These are phyloP conservation scores for Rhopalosiphum padi DNA, from an alignment of 1,140 invertebrate species.

Conservation along the genomic window DNA sequence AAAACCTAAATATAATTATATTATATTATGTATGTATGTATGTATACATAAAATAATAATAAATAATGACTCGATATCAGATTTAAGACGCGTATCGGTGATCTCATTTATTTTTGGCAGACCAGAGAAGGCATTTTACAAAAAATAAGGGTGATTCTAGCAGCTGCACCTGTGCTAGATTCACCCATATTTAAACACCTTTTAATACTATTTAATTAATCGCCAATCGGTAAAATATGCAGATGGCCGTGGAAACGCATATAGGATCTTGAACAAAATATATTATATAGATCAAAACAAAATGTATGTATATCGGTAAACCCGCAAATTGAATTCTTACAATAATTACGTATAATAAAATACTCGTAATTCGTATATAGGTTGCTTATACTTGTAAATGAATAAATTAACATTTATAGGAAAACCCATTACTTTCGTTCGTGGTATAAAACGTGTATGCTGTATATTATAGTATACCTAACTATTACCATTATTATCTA, in stretches of 20 bases:
- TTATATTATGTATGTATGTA: too few species aligned
- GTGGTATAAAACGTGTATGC: background rate
- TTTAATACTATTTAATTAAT: background rate
- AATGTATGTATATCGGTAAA: background rate
- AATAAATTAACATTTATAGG: background rate
- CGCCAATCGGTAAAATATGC: background rate
- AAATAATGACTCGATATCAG: background rate
- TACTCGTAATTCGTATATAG: background rate
- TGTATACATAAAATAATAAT: background rate
- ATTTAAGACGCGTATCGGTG: background rate
- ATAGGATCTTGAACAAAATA: background rate
- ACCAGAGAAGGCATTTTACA: background rate
- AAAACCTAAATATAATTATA: background rate
- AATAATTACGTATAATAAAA: background rate
- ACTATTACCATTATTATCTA: background rate
- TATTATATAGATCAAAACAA: background rate
- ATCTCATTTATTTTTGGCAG: background rate
- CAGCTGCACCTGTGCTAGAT: too few species aligned
- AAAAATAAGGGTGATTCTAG: background rate
- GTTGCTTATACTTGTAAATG: background rate
- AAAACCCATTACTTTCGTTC: background rate
- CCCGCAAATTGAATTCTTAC: background rate
- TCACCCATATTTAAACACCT: too few species aligned
- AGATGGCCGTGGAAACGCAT: background rate
- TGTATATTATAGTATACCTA: background rate